Evolutionary conservation across 2,113 vertebrate genomes (phyloP).

Genomic region (Helogale parvula): DNA sequence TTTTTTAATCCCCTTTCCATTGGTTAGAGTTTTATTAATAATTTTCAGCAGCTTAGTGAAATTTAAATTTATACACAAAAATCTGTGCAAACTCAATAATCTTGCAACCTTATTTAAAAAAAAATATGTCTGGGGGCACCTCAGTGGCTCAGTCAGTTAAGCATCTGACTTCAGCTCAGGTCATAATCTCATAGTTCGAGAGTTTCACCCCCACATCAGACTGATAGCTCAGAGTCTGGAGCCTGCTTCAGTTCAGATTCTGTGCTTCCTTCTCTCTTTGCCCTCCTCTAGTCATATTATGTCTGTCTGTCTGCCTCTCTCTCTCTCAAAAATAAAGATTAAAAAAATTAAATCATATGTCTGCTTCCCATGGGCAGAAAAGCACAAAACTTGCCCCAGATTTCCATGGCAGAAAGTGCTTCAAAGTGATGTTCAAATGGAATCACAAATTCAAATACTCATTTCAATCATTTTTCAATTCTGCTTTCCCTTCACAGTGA

Average conservation of each 20-base stretch:
- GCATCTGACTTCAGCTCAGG: too few species aligned
- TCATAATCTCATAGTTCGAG: too few species aligned
- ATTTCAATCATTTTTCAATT: neutral
- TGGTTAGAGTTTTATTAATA: neutral
- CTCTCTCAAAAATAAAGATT: too few species aligned
- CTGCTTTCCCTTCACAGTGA: neutral
- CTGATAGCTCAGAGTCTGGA: too few species aligned
- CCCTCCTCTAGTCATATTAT: too few species aligned
- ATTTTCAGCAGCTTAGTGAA: neutral
- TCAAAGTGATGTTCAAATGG: neutral
- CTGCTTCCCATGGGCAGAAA: neutral
- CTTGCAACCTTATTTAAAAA: neutral
- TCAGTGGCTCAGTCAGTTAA: too few species aligned
- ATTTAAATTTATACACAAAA: neutral
- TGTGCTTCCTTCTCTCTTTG: too few species aligned
- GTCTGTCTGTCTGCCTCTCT: too few species aligned
- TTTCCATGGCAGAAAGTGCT: neutral
- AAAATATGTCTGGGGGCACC: neutral
- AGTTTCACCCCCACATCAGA: too few species aligned
- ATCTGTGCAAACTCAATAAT: neutral
- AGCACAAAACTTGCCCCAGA: neutral
- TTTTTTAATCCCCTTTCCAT: neutral
- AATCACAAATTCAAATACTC: neutral
- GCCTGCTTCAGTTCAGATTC: too few species aligned
- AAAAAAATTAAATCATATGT: neutral